Percentiles rank a stretch among this genome's conserved stretches.
These are phyloP conservation scores for Chionomys nivalis DNA, from an alignment of 2,113 vertebrate genomes.

Conservation along the genomic window DNA sequence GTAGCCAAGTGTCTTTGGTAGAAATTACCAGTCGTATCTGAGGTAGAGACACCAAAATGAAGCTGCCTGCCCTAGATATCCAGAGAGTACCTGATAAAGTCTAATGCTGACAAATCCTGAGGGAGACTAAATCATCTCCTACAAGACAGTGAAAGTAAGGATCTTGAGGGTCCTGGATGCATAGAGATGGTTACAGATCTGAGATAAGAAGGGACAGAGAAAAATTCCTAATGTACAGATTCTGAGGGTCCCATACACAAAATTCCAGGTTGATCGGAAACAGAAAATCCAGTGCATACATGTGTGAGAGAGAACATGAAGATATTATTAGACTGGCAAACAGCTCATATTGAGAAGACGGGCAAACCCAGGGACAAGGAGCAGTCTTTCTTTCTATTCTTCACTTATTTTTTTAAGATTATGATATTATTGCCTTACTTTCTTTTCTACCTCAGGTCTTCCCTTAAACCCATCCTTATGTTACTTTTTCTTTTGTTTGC, in stretches of 20 bases:
- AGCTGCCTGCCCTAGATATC: too few relatives aligned
- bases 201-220: not conserved
- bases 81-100: not conserved
- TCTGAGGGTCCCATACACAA: not conserved
- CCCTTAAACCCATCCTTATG: not conserved
- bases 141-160: not conserved
- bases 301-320: rapidly evolving
- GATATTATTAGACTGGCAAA: not conserved
- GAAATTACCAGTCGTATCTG: not conserved
- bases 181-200: not conserved
- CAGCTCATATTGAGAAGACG: not conserved
- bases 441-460: not conserved
- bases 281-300: too few relatives aligned
- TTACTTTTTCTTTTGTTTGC: not conserved
- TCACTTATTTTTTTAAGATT: not conserved
- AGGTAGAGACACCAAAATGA: not conserved
- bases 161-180: not conserved
- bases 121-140: not conserved
- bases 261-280: not conserved
- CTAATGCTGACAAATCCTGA: not conserved
- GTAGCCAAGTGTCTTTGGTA: not conserved
- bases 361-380: not conserved
- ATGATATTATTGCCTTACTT: not conserved
- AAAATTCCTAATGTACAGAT: not conserved
- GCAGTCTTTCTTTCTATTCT: not conserved